Base-by-base conservation (phyloP, 2,888 invertebrate genomes). In the Petrophora chlorosata region DNA sequence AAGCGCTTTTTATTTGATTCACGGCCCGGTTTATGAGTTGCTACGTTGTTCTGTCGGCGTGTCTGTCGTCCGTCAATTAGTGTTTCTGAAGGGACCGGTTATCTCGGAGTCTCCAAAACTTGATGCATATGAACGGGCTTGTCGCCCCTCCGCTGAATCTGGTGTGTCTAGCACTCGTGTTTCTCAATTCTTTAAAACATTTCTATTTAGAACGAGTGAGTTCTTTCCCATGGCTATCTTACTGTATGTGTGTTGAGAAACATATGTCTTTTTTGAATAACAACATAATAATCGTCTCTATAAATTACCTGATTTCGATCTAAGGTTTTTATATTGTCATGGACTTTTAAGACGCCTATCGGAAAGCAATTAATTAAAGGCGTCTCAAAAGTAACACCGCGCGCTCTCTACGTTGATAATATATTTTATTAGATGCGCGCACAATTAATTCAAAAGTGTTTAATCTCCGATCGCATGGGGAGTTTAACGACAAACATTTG, bases 41-140 rank as follows among this genome's bases (percentile, higher is more conserved):
- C 70, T 74, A 61, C 59, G 62, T 64, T 59, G 61, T 68, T 63
- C 58, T 51, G 68, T 61, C 48, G 43, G 40, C 40, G 44, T 47
- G 50, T 55, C 79, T 82, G 82, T 79, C 77, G 74, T 73, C 79
- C 76, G 83, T 85, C 88, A 87, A 87, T 88, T 87, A 88, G 83
- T 70, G 76, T 67, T 56, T 63, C 69, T 58, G 71, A 63, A 70
- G 67, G 71, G 80, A 84, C 86, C 84, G 81, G 88, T 85, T 69
- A 56, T 69, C 57, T 65, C 75, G 65, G 71, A 70, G 61, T 70
- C 63, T 67, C 77, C 78, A 71, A 70, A 61, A 58, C 56, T 55
- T 63, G 64, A 76, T 77, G 79, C 66, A 77, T 78, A 77, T 73
- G 64, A 70, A 69, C 76, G 60, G 73, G 67, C 70, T 60, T 65